phyloP scores from a whole-genome alignment of 2,113 vertebrate species.

The Ramphastos sulfuratus region DNA sequence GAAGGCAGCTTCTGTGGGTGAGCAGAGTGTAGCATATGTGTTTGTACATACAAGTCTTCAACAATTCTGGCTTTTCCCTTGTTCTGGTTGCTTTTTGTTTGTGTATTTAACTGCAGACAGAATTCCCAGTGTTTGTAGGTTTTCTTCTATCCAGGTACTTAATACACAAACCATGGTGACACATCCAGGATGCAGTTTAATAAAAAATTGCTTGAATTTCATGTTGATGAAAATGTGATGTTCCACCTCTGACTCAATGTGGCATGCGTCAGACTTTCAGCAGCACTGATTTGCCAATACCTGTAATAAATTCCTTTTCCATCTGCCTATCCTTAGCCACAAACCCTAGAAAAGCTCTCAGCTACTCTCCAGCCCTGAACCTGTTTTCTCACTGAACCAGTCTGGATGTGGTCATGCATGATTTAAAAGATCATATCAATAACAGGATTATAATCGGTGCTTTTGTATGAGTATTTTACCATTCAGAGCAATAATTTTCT shows the following conservation, averaged over 20 bases:
- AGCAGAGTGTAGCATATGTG: fast-evolving
- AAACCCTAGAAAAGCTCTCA: constrained; percentile 20
- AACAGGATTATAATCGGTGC: background rate
- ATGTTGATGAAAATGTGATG: constrained; percentile 12
- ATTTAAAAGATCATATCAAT: constrained; percentile 17
- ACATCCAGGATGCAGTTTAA: background rate
- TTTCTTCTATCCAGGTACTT: background rate
- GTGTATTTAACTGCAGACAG: background rate
- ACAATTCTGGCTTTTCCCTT: background rate
- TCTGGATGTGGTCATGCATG: constrained; percentile 31
- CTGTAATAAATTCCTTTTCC: constrained; percentile 57
- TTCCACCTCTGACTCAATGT: constrained; percentile 38
- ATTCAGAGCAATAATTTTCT: background rate
- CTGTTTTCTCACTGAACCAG: constrained; percentile 25
- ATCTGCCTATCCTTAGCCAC: constrained; percentile 55
- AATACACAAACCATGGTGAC: background rate
- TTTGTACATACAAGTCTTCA: background rate
- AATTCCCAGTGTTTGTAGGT: background rate
- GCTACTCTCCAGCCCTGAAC: background rate
- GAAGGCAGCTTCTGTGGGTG: fast-evolving
- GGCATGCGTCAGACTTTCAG: constrained; percentile 41
- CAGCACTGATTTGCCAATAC: constrained; percentile 53
- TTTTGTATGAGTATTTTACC: constrained; percentile 4
- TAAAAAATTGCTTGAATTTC: constrained; percentile 16
- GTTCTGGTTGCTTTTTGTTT: fast-evolving